Evolutionary conservation across 2,888 invertebrate species (phyloP), one percentile per base, ranked within the genome.

Genomic region (Rhagium mordax): DNA sequence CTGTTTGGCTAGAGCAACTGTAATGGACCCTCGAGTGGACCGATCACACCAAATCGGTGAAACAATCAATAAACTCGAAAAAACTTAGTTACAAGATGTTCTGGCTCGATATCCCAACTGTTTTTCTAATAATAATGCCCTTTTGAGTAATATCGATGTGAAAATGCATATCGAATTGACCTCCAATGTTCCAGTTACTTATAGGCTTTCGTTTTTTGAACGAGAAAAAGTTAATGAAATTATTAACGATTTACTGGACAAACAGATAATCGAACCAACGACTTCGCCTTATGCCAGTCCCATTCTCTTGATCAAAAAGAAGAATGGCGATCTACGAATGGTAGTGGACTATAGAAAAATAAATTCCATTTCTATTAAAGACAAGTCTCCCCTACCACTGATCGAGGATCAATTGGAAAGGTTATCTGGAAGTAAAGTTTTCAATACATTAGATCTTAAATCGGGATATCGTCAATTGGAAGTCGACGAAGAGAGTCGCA

Each of bases 381-480:
- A 70, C 24, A 13, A 16, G 3, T 70, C 51, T 18, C 70, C 70
- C 3, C 51, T 70, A 57, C 27, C 33, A 6, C 7, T 21, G 13
- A 70, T 70, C 3, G 70, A 70, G 20, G 65, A 65, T 29, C 65
- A 65, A 21, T 21, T 62, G n/a, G 64, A 70, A 48, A 48, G 33
- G 29, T 13, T 70, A n/a, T 15, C 59, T 10, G 67, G 51, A 18
- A 65, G 24, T 15, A 24, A n/a, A 4, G n/a, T 65, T 13, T 71
- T 68, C 27, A 71, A 47, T 1, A 59, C 71, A 15, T 21, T 71
- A 16, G 71, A 72, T 60, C 21, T 72, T 15, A 59, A 29, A n/a
- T 67, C 71, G 6, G 71, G 66, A n/a, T 71, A 71, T 16, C 70
- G 51, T 65, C 70, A 71, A 51, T 13, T 70, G 20, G 10, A 27